phyloP scores from a whole-genome alignment of 2,888 invertebrate genomes.

The Lepidocyrtoides sp. region DNA sequence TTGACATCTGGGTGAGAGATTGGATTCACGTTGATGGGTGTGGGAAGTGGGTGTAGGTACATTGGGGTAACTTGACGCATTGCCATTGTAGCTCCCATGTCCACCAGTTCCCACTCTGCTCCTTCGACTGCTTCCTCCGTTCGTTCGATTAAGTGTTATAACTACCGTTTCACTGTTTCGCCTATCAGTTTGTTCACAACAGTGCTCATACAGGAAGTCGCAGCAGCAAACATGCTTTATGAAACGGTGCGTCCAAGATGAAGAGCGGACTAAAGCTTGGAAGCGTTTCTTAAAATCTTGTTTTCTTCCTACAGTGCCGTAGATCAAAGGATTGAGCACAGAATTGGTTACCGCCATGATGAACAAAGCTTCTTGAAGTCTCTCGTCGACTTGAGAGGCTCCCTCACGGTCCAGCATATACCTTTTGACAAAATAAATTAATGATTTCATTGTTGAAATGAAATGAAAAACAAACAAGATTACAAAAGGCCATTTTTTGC shows the following conservation, averaged over 20 bases:
- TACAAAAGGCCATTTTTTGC: neutral
- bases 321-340: constrained; percentile 92
- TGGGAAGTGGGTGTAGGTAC: neutral
- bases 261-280: constrained; percentile 7
- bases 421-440: constrained; percentile 87
- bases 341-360: constrained; percentile 94
- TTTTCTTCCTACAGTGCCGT: constrained; percentile 90
- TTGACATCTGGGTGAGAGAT: constrained; percentile 34
- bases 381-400: constrained; percentile 89
- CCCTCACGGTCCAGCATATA: constrained; percentile 91
- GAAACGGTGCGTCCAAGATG: neutral
- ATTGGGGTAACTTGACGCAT: neutral
- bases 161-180: neutral
- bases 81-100: neutral
- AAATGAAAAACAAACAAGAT: constrained; percentile 10
- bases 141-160: constrained; percentile 14
- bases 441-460: neutral
- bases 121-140: constrained; percentile 18
- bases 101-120: constrained; percentile 1
- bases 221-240: constrained; percentile 31
- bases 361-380: constrained; percentile 91
- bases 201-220: neutral
- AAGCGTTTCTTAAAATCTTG: constrained; percentile 81
- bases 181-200: constrained; percentile 25
- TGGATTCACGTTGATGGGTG: neutral